These are phyloP conservation scores for Sandelia bainsii DNA, from an alignment of 2,797 vertebrate species.

Conservation along the genomic window DNA sequence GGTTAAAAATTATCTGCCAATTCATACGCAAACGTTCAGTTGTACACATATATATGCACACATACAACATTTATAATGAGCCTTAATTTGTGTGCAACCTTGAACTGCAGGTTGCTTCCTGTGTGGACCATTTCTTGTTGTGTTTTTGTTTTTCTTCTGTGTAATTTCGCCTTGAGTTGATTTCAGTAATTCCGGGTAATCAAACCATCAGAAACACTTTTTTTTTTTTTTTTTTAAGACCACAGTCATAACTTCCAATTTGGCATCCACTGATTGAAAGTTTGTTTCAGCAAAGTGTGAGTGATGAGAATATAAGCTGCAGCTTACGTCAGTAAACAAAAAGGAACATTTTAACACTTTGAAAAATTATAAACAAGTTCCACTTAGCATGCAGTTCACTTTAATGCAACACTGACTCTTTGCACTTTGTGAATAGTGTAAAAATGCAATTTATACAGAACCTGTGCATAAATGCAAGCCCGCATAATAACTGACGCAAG, in stretches of 20 bases:
- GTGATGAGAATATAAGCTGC: conserved; percentile 2
- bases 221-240: conserved; percentile 2
- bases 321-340: conserved; percentile 32
- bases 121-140: background rate
- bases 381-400: conserved; percentile 8
- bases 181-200: conserved; percentile 6
- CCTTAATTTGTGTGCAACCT: conserved; percentile 17
- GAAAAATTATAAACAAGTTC: conserved; percentile 37
- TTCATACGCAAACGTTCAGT: conserved; percentile 1
- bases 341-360: conserved; percentile 1
- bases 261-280: conserved; percentile 5
- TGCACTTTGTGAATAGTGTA: background rate
- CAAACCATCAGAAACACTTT: conserved; percentile 15
- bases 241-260: conserved; percentile 12
- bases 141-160: conserved; percentile 8
- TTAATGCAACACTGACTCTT: conserved; percentile 13
- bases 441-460: conserved; percentile 1
- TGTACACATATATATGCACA: background rate
- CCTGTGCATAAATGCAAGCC: conserved; percentile 33
- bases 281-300: background rate
- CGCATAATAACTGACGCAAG: conserved; percentile 46
- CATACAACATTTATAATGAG: background rate
- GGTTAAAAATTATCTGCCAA: conserved; percentile 74
- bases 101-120: conserved; percentile 13
- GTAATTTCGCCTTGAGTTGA: background rate